phyloP scores from a whole-genome alignment of 1,140 invertebrate genomes.

The Zelostemma sp. region DNA sequence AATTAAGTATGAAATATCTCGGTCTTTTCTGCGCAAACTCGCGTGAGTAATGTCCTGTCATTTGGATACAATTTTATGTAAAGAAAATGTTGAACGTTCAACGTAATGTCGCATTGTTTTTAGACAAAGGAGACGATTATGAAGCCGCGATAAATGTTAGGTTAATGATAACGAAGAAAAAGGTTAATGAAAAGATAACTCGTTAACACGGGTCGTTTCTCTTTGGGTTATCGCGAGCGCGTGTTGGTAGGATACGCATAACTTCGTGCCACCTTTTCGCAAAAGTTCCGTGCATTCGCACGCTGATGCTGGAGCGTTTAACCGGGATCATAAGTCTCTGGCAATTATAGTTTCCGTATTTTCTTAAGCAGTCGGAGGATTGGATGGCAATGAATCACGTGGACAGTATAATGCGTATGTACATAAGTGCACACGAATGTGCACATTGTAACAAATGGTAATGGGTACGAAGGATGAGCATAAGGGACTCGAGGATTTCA shows the following conservation, averaged over 20 bases:
- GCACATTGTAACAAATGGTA: conserved; percentile 30
- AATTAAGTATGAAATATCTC: no score
- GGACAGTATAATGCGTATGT: conserved; percentile 60
- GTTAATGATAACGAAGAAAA: conserved; percentile 47
- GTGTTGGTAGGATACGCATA: conserved; percentile 23
- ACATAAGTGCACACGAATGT: conserved; percentile 20
- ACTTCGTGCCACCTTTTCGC: conserved; percentile 41
- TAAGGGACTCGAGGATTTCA: conserved; percentile 17
- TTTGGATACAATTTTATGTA: no score
- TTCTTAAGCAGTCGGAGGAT: conserved; percentile 59
- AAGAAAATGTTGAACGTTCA: no score
- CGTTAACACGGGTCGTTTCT: conserved; percentile 12
- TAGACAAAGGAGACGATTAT: conserved; percentile 18
- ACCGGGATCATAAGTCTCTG: conserved; percentile 60
- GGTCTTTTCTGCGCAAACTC: no score
- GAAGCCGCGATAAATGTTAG: conserved; percentile 36
- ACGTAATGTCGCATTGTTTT: no score
- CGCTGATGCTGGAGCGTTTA: conserved; percentile 40
- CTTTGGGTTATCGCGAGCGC: conserved; percentile 3
- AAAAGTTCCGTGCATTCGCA: conserved; percentile 41
- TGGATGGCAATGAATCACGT: conserved; percentile 61
- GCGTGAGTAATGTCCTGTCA: no score
- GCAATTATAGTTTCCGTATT: conserved; percentile 65
- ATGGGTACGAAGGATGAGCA: not conserved
- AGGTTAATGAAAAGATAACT: conserved; percentile 49